phyloP scores from a whole-genome alignment of 2,113 vertebrate species.

The Baryphthengus martii region DNA sequence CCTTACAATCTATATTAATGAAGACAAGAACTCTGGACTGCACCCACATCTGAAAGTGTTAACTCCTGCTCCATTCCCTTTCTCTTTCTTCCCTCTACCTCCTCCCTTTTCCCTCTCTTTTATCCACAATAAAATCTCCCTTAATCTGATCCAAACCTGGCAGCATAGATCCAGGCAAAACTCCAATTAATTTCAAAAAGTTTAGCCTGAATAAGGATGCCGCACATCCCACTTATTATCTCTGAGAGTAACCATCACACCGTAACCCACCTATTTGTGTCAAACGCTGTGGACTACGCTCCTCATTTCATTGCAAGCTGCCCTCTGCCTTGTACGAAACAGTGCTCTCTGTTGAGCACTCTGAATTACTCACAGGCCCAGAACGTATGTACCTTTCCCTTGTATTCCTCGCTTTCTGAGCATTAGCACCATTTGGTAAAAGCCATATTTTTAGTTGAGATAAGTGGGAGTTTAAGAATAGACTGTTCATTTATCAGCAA shows the following conservation, averaged over 20 bases:
- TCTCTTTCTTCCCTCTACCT: background rate
- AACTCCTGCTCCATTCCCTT: background rate
- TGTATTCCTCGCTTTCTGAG: background rate
- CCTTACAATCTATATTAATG: background rate
- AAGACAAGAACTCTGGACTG: accelerated
- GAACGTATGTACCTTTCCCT: background rate
- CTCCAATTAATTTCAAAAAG: background rate
- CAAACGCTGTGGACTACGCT: background rate
- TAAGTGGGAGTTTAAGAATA: background rate
- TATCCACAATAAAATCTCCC: background rate
- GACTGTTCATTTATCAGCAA: background rate
- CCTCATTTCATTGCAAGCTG: background rate
- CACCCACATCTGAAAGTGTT: background rate
- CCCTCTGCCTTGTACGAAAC: background rate
- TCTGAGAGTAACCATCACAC: background rate
- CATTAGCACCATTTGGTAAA: accelerated
- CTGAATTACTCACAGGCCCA: background rate
- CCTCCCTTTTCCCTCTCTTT: background rate
- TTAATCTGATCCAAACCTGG: background rate
- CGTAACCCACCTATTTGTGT: background rate
- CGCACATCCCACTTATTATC: background rate
- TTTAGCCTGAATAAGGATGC: background rate
- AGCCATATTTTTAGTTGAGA: background rate
- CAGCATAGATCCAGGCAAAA: background rate
- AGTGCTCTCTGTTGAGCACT: background rate